Percentiles rank a stretch among this genome's conserved stretches.
phyloP scores from a whole-genome alignment of 2,888 invertebrate genomes.

The Drosophila anomalipes region DNA sequence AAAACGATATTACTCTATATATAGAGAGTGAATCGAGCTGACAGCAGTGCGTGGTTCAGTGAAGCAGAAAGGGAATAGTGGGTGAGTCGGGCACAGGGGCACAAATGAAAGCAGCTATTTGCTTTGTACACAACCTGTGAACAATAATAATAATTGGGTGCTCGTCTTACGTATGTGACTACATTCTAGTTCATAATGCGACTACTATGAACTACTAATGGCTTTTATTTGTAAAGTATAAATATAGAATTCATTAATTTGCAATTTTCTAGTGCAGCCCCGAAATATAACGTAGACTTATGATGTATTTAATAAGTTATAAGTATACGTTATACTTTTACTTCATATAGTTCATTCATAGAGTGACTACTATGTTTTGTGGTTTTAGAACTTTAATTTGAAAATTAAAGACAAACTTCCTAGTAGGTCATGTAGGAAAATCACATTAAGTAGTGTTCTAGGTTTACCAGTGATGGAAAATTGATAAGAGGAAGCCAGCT shows the following conservation, averaged over 20 bases:
- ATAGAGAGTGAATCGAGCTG: conserved; percentile 43
- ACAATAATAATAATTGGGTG: conserved; percentile 25
- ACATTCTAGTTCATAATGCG: not conserved
- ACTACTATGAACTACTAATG: not conserved
- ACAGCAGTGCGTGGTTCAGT: conserved; percentile 58
- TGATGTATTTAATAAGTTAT: too few species aligned
- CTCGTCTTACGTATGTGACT: conserved; percentile 9
- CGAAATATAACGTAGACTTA: not conserved
- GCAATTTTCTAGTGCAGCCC: not conserved
- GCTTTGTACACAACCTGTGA: conserved; percentile 11
- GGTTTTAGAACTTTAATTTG: not conserved
- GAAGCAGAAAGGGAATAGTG: conserved; percentile 34
- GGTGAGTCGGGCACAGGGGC: conserved; percentile 9
- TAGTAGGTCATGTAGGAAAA: not conserved
- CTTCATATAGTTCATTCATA: not conserved
- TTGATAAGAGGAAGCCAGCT: too few species aligned
- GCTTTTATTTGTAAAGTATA: not conserved
- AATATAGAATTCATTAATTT: not conserved
- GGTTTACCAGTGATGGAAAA: too few species aligned
- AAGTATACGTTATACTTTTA: too few species aligned
- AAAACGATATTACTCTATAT: conserved; percentile 13
- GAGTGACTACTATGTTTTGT: not conserved
- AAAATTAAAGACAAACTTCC: not conserved
- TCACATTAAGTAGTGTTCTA: too few species aligned
- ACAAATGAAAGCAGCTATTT: conserved; percentile 28